Conservation (phyloP, 1,140 invertebrate species). For the Ips typographus region DNA sequence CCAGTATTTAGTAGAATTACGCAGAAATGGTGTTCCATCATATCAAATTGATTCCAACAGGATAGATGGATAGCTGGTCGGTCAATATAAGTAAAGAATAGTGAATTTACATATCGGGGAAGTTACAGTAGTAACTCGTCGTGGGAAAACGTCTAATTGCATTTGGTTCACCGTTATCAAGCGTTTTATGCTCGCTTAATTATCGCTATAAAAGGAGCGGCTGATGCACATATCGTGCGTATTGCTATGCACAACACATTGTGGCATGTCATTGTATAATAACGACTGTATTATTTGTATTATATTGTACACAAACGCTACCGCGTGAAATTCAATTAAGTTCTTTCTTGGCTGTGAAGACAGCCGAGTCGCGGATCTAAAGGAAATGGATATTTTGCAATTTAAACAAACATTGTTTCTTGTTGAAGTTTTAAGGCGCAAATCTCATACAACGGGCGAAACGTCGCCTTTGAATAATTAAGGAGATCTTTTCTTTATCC, state of each 20-base stretch:
- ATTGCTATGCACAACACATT: neutral
- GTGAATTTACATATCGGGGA: constrained; percentile 6
- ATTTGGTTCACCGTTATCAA: constrained; percentile 8
- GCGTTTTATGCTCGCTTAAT: constrained; percentile 10
- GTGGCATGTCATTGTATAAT: neutral
- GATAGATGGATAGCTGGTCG: neutral
- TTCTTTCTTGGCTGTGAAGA: neutral
- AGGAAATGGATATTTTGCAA: constrained; percentile 6
- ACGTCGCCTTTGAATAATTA: constrained; percentile 9
- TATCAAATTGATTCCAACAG: neutral
- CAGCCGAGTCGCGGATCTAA: neutral
- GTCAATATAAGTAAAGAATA: constrained; percentile 2
- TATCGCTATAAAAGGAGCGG: constrained; percentile 11
- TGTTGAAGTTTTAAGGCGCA: constrained; percentile 3
- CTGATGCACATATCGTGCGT: neutral
- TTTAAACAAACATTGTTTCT: constrained; percentile 6
- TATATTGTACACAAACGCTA: neutral
- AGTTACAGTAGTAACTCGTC: neutral
- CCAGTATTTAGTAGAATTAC: neutral
- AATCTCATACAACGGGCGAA: constrained; percentile 11
- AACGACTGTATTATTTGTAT: neutral
- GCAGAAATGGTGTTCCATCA: neutral
- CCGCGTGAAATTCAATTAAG: neutral
- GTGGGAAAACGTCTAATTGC: constrained; percentile 2
- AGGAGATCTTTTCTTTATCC: constrained; percentile 7